Base-by-base conservation (phyloP, 2,888 invertebrate genomes). In the Drosophila mayaguana region DNA sequence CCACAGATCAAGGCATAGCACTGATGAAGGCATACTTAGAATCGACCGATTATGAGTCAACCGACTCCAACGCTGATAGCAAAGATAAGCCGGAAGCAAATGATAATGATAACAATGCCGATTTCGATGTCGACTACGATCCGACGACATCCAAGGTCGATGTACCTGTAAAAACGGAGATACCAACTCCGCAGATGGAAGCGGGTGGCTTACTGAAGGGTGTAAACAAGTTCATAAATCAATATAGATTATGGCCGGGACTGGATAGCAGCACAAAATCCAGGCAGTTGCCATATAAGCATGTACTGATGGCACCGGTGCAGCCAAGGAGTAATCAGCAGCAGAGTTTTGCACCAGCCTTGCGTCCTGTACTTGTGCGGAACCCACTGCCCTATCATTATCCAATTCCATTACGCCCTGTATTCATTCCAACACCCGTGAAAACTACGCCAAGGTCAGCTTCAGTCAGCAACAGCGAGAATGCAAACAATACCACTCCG, bases 11-110 rank as follows among this genome's bases (percentile, higher is more conserved):
- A 53, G 92, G 92, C 9, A 78, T 92, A 3, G 84, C 83, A 0
- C 53, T 92, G 20, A 82, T 92, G 70, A 91, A 90, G 48, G 81
- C 90, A 4, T 92, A 91, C 25, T 63, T 90, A 9, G 88, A 90
- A 32, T 87, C 89, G 34, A 56, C 89, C 3, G 90, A 91, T 53
- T 88, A 89, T 56, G 85, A 82, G 0, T 79, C 81, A 48, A 53
- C 18, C 4, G 63, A 66, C 22, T 22, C 62, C 51, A 38, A 56
- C 42, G 32, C 38, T 7, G 59, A 72, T 2, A 50, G 53, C 25
- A 57, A 72, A 9, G 18, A 45, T 14, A 51, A 55, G 8, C n/a
- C 45, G 0, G 55, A 65, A 3, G 38, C 46, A 8, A 53, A 53
- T 6, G 53, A 64, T 7, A 60, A 38, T 11, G 75, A 77, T 16